phyloP scores from a whole-genome alignment of 1,140 invertebrate genomes.

The Amphibalanus amphitrite region DNA sequence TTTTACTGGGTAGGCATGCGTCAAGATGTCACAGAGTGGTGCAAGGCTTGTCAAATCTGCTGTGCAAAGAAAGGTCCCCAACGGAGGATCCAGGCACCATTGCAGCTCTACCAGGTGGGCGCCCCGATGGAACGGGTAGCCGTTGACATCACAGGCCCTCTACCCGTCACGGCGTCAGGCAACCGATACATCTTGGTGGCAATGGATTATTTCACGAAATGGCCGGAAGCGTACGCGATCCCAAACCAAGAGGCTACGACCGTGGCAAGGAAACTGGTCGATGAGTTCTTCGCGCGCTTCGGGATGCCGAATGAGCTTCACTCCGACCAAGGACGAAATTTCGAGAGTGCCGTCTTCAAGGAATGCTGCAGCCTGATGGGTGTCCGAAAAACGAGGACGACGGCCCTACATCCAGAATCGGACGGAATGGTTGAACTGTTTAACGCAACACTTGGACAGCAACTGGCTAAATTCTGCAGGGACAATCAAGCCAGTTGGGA shows the following conservation, averaged over 20 bases:
- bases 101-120: background rate
- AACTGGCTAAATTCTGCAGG: background rate
- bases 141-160: slow-evolving; percentile 4
- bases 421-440: background rate
- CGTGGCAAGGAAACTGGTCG: background rate
- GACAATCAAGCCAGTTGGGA: background rate
- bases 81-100: background rate
- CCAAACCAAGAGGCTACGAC: background rate
- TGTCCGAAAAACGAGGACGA: background rate
- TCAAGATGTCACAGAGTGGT: background rate
- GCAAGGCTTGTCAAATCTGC: background rate
- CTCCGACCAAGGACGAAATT: slow-evolving; percentile 6
- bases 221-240: background rate
- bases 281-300: background rate
- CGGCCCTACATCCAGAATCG: background rate
- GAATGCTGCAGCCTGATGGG: background rate
- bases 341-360: background rate
- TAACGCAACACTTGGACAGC: background rate
- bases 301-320: background rate
- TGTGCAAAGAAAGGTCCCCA: background rate
- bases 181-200: background rate
- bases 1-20: background rate
- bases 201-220: background rate
- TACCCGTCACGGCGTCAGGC: background rate
- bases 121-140: slow-evolving; percentile 4